phyloP scores from a whole-genome alignment of 2,113 vertebrate species.

The Heliornis fulica region DNA sequence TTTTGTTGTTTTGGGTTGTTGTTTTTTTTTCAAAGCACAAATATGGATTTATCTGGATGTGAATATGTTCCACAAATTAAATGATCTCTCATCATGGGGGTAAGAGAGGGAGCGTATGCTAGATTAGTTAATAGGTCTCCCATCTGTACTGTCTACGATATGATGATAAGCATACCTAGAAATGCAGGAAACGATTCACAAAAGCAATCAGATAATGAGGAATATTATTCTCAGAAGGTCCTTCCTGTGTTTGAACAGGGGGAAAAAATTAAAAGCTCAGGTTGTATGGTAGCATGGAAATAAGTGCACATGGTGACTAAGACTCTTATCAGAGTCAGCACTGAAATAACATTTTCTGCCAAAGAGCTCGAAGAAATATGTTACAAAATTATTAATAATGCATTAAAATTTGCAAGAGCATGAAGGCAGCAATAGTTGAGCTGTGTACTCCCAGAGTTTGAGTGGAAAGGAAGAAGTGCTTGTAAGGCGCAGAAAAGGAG shows the following conservation, averaged over 20 bases:
- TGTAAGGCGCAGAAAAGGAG: neutral
- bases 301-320: slow-evolving; percentile 47
- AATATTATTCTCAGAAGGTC: slow-evolving; percentile 67
- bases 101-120: neutral
- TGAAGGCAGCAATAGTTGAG: slow-evolving; percentile 40
- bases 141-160: slow-evolving; percentile 25
- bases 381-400: slow-evolving; percentile 71
- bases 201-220: slow-evolving; percentile 64
- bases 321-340: slow-evolving; percentile 49
- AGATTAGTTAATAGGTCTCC: slow-evolving; percentile 51
- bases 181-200: slow-evolving; percentile 49
- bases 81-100: neutral
- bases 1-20: neutral
- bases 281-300: slow-evolving; percentile 56
- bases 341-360: slow-evolving; percentile 62
- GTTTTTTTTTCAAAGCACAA: neutral
- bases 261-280: slow-evolving; percentile 61
- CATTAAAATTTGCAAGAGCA: slow-evolving; percentile 60
- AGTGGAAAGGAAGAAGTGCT: slow-evolving; percentile 17
- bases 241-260: slow-evolving; percentile 55
- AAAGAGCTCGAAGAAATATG: slow-evolving; percentile 61
- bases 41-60: neutral
- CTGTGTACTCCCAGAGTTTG: neutral
- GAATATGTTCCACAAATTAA: slow-evolving; percentile 45
- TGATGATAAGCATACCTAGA: slow-evolving; percentile 61